Base-by-base conservation (phyloP, 2,888 invertebrate species). In the Lithodes maja region DNA sequence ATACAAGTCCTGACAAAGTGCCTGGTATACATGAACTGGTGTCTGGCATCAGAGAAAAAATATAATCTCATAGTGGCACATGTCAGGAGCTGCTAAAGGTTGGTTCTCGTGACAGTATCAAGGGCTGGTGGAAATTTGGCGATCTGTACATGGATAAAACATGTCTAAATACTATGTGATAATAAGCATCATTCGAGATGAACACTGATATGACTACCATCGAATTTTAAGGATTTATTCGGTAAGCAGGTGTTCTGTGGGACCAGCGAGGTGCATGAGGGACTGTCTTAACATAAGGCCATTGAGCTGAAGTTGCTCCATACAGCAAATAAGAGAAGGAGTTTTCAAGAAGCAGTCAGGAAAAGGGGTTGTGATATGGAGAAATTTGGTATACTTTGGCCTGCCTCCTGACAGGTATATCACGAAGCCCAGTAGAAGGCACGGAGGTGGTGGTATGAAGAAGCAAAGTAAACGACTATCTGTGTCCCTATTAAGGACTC, bases 341-440 rank as follows among this genome's bases (percentile, higher is more conserved):
- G 71, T n/a, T 5, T 7, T 5, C 7, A 12, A 7, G 61, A 7
- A 61, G 12, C 7, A 12, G 12, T 5, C 61, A 61, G 5, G 7
- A 61, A 61, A 17, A 2, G n/a, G 15, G 15, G 71, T 71, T 71
- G 71, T 71, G 71, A 71, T 71, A 71, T 71, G 71, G 15, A 17
- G 71, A 71, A 71, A 71, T 71, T 71, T 71, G 71, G 71, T 71
- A 71, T 71, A 71, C 71, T 71, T n/a, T 71, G n/a, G n/a, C 71
- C 71, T n/a, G 71, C 5, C 71, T 12, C 5, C 5, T 71, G 71
- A 71, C 71, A 71, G 71, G 71, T 71, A 7, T 17, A 71, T 71
- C 71, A 71, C 71, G 71, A 71, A 71, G 71, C 71, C 71, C 71
- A 71, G 71, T 17, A 71, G 5, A 71, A 71, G 71, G 71, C 71